These are phyloP conservation scores for Laticauda colubrina DNA, from an alignment of 2,113 vertebrate species.

Conservation along the genomic window DNA sequence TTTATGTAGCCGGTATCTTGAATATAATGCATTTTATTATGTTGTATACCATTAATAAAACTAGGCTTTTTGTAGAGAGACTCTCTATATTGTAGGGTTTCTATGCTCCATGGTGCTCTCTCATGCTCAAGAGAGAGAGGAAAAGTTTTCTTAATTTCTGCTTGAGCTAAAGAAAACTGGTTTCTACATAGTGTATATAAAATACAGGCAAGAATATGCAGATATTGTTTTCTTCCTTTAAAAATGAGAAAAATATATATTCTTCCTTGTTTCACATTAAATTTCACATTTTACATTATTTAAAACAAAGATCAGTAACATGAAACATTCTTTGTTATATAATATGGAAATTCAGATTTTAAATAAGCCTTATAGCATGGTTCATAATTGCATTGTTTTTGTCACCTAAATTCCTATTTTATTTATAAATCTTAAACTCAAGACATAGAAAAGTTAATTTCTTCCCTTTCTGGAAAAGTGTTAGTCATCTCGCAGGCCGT, in stretches of 20 bases:
- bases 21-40: not conserved
- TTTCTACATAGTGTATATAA: not conserved
- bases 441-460: not conserved
- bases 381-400: not conserved
- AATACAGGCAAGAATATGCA: not conserved
- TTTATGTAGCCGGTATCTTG: not conserved
- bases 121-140: no score
- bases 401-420: not conserved
- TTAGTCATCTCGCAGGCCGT: conserved; percentile 83
- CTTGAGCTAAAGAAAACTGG: not conserved
- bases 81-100: not conserved
- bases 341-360: not conserved
- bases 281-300: not conserved
- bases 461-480: conserved; percentile 65
- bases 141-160: not conserved
- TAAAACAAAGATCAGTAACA: not conserved
- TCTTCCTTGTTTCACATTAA: not conserved
- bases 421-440: not conserved
- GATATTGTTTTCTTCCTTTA: not conserved
- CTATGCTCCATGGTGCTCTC: not conserved
- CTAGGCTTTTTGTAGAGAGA: not conserved
- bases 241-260: not conserved
- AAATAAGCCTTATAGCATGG: not conserved
- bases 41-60: not conserved
- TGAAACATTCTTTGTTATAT: not conserved